Conservation (phyloP, 2,113 vertebrate genomes). For the Microtus pennsylvanicus region DNA sequence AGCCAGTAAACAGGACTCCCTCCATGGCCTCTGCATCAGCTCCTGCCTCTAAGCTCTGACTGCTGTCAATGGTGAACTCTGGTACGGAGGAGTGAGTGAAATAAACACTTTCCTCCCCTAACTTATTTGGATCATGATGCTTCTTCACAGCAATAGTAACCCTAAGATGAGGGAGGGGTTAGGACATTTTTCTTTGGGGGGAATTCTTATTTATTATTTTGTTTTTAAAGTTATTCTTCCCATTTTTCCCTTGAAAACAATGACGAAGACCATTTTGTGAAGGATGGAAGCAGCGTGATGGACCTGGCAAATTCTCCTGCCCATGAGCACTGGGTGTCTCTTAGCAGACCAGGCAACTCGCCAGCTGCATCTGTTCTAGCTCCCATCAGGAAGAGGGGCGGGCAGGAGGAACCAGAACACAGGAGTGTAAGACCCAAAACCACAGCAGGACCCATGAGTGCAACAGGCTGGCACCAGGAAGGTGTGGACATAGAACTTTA, state of each 20-base stretch:
- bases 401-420: background rate
- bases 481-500: background rate
- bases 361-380: background rate
- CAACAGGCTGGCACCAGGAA: background rate
- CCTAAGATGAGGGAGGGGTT: background rate
- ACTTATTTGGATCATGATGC: background rate
- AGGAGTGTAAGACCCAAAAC: background rate
- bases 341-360: background rate
- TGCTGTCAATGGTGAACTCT: background rate
- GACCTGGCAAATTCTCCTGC: background rate
- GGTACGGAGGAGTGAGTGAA: background rate
- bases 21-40: background rate
- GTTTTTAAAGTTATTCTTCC: background rate
- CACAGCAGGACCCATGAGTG: no score
- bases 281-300: background rate
- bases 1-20: background rate
- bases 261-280: background rate
- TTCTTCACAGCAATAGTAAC: background rate
- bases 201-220: background rate
- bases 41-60: background rate
- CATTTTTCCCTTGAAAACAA: background rate
- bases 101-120: background rate
- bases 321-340: background rate
- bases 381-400: background rate
- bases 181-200: background rate